A percentile compares a stretch with the other conserved stretches of the same genome.
phyloP scores from a whole-genome alignment of 2,113 vertebrate genomes.

The Coracopsis vasa region DNA sequence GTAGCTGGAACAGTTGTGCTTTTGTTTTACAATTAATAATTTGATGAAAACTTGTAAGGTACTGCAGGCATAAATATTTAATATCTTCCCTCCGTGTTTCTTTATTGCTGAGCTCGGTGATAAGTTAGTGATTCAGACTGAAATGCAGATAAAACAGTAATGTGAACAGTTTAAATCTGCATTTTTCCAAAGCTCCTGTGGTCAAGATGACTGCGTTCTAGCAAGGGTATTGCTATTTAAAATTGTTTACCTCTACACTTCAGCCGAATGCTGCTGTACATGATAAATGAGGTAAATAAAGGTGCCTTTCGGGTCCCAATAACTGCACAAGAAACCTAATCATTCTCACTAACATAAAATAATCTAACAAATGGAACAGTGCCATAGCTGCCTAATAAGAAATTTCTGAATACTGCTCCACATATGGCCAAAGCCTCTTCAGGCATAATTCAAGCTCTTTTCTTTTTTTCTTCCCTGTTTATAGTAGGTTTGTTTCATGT shows the following conservation, averaged over 20 bases:
- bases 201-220: conserved; percentile 65
- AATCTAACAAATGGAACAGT: conserved; percentile 70
- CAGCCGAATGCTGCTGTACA: conserved; percentile 48
- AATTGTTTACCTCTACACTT: conserved; percentile 71
- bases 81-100: conserved; percentile 55
- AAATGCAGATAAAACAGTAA: conserved; percentile 68
- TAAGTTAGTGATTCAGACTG: conserved; percentile 70
- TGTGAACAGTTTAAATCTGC: conserved; percentile 66
- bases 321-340: conserved; percentile 64
- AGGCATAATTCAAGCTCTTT: not conserved
- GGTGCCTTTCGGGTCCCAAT: conserved; percentile 65
- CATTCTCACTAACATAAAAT: conserved; percentile 67
- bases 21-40: conserved; percentile 65
- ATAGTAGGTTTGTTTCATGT: not conserved
- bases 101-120: conserved; percentile 72
- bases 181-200: conserved; percentile 71
- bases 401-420: conserved; percentile 52
- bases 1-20: conserved; percentile 52
- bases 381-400: conserved; percentile 52
- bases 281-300: conserved; percentile 77
- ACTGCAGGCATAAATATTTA: conserved; percentile 70
- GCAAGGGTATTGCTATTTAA: conserved; percentile 60
- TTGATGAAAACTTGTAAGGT: conserved; percentile 47
- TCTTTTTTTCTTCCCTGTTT: not conserved
- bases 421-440: conserved; percentile 43